Base-by-base conservation (phyloP, 2,797 vertebrate genomes). In the Cossypha niveicapilla region DNA sequence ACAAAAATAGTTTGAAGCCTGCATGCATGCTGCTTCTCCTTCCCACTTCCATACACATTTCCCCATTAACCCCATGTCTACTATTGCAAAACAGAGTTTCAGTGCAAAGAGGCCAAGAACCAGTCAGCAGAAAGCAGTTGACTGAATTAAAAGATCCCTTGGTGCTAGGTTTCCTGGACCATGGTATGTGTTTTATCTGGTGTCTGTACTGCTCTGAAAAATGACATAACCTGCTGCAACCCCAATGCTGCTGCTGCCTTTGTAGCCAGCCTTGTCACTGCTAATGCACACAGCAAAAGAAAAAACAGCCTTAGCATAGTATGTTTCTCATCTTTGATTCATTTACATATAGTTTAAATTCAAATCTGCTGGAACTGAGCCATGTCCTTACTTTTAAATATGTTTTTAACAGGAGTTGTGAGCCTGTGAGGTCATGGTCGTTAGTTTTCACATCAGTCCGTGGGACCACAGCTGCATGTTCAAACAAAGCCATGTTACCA, bases 401-500 rank as follows among this genome's bases (percentile, higher is more conserved):
- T 42, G 13, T 80, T 27, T 83, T 74, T 62, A 83, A 67, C 30
- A 34, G 60, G 57, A 83, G 61, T 65, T 63, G 41, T 57, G 65
- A 74, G 71, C 39, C 72, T 68, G 61, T 77, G 85, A 88, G 30
- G 65, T 94, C 53, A 67, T n/a, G 56, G 58, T 83, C 0, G 0
- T 63, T 91, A 53, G 21, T 84, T 79, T 76, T 63, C 47, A 68
- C 47, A 57, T 16, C 47, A 71, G 45, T 74, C 65, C 16, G 3
- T 71, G 48, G 37, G 51, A 67, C 32, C 48, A 58, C 86, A 85
- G 88, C 92, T 91, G 89, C 75, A 41, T 58, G 18, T 80, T 71
- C 63, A 72, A 89, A 76, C 57, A 85, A 83, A 92, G 73, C 87
- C 61, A 34, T 76, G 37, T 66, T 92, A 60, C 67, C 41, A 45